A percentile compares a stretch with the other conserved stretches of the same genome.
Evolutionary conservation across 1,140 invertebrate genomes (phyloP).

Genomic region (Hesperophylax magnus): DNA sequence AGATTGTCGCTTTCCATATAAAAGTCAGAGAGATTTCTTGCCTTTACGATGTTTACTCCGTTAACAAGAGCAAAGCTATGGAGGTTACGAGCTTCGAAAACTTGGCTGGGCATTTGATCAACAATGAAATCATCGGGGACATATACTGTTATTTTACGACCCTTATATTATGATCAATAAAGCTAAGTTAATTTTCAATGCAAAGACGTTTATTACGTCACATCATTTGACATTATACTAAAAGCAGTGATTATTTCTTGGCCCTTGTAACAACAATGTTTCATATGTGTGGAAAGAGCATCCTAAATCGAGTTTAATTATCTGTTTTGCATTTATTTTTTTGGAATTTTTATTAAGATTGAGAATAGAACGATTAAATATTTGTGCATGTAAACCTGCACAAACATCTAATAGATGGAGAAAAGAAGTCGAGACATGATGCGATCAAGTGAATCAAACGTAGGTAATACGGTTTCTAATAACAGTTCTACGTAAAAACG

Average conservation of each 20-base stretch:
- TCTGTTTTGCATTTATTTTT: too few relatives aligned
- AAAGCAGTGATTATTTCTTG: background rate
- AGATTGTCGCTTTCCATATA: background rate
- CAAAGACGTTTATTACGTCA: background rate
- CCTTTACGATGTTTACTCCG: conserved; percentile 43
- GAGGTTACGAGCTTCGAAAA: conserved; percentile 18
- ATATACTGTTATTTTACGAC: conserved; percentile 5
- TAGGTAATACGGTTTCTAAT: too few relatives aligned
- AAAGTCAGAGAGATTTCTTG: conserved; percentile 32
- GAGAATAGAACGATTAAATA: too few relatives aligned
- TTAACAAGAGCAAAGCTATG: conserved; percentile 31
- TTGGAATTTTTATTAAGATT: too few relatives aligned
- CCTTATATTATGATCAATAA: conserved; percentile 15
- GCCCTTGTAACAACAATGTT: background rate
- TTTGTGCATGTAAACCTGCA: too few relatives aligned
- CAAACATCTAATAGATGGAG: too few relatives aligned
- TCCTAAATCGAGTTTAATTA: background rate
- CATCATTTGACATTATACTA: background rate
- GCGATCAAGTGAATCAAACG: too few relatives aligned
- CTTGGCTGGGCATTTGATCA: conserved; percentile 20
- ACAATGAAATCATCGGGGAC: conserved; percentile 18
- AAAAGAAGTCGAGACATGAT: too few relatives aligned
- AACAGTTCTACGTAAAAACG: too few relatives aligned
- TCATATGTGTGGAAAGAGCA: background rate
- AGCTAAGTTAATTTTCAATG: conserved; percentile 3